These are phyloP conservation scores for Exephanes ischioxanthus DNA, from an alignment of 2,888 invertebrate genomes.

Conservation along the genomic window DNA sequence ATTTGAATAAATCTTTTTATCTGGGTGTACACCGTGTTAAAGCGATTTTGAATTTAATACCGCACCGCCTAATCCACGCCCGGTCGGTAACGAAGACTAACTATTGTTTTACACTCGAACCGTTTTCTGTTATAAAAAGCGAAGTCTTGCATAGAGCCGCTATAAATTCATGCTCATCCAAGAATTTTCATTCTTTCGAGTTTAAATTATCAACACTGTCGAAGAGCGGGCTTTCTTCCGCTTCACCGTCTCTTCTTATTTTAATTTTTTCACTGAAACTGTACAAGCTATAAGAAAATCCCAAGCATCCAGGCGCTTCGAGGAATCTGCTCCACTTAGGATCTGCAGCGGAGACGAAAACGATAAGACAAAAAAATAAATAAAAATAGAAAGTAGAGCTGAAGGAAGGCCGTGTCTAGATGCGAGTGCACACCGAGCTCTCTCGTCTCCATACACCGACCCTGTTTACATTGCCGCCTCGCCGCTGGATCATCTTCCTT, in stretches of 20 bases:
- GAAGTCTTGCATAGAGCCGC: too few relatives aligned
- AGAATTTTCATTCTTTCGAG: neutral
- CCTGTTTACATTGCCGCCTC: slow-evolving; percentile 1
- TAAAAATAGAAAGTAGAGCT: slow-evolving; percentile 3
- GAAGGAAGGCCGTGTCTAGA: neutral
- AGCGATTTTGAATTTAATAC: too few relatives aligned
- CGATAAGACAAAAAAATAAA: neutral
- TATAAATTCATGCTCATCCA: too few relatives aligned
- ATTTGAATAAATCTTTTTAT: too few relatives aligned
- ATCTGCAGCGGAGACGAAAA: slow-evolving; percentile 7
- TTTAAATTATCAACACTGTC: neutral
- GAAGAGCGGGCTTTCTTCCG: neutral
- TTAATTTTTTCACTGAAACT: neutral
- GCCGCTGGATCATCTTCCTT: slow-evolving; percentile 6
- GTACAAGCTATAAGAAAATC: neutral
- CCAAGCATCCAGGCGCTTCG: neutral
- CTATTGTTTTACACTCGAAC: too few relatives aligned
- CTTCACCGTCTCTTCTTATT: neutral
- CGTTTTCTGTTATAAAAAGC: too few relatives aligned
- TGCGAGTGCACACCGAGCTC: neutral
- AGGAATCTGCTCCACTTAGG: slow-evolving; percentile 8
- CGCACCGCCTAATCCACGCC: too few relatives aligned
- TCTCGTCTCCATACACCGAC: neutral
- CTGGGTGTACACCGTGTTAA: too few relatives aligned
- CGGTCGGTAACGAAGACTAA: too few relatives aligned